Base-by-base conservation (phyloP, 64 coral and sea anemone genomes). In the Stichodactyla helianthus region DNA sequence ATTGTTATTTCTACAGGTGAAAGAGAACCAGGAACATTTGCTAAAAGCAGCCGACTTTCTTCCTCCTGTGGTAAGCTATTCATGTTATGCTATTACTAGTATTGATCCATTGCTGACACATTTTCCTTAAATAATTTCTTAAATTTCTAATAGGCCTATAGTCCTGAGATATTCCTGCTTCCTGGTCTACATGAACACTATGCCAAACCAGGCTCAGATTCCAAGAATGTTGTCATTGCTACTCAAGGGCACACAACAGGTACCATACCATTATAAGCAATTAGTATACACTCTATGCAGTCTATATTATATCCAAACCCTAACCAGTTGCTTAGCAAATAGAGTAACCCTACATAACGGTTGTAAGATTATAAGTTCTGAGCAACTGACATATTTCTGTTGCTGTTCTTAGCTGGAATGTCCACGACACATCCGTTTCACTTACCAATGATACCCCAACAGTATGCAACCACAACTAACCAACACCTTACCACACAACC, bases 231-330 rank as follows among this genome's bases (percentile, higher is more conserved):
- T 12, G 70, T 96, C 26, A 87, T 96, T 54, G 80, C 85, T 74
- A 96, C 94, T 56, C 87, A 93, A 57, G 94, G 94, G 50, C 71
- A 90, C 14, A 96, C 94, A 23, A 96, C 94, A 93, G 94, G 94
- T 96, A 27, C 35, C 35, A 44, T 44, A 84, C 0, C 13, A 44
- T 44, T 44, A 44, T 3, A 44, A 44, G 35, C 35, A 44, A 44
- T 44, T 35, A 35, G 35, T 44, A 44, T 44, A 44, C 35, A 44
- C 35, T 44, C 35, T 44, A 44, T 44, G 1, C 35, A 44, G 35
- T 44, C 35, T 44, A 44, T 44, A 44, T 3, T 44, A 44, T 44
- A 44, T 44, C 1, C 35, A 44, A 44, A 44, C 0, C 35, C 35
- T 44, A 44, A 3, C 35, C 35, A 44, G 1, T 44, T 44, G 1